A percentile compares a stretch with the other conserved stretches of the same genome.
Conservation (phyloP, 2,797 vertebrate genomes). For the Mallotus villosus region DNA sequence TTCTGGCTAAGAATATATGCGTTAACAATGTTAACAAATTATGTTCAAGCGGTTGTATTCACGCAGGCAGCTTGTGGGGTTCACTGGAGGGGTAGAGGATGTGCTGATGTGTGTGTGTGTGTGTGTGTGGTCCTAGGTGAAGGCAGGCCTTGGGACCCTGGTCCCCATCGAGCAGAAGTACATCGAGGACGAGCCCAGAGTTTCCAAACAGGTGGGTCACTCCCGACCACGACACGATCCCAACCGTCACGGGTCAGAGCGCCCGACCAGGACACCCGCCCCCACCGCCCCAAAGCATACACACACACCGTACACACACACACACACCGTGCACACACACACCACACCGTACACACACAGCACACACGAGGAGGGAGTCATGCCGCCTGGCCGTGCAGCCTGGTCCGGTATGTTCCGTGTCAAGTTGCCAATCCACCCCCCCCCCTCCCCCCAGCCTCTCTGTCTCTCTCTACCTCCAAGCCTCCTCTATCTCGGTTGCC, state of each 20-base stretch:
- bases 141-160: conserved; percentile 93
- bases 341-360: neutral
- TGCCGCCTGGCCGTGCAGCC: too few species aligned
- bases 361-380: too few species aligned
- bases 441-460: conserved; percentile 18
- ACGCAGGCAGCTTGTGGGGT: too few species aligned
- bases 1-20: neutral
- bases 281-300: neutral
- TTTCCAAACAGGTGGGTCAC: conserved; percentile 98
- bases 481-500: conserved; percentile 33
- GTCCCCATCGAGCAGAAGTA: conserved; percentile 97
- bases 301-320: too few species aligned
- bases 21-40: neutral
- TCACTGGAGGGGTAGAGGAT: neutral
- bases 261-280: too few species aligned
- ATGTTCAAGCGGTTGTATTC: too few species aligned
- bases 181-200: conserved; percentile 94
- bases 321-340: too few species aligned
- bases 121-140: conserved; percentile 79
- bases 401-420: too few species aligned
- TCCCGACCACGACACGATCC: conserved; percentile 1
- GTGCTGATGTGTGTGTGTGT: conserved; percentile 2
- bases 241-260: too few species aligned
- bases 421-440: too few species aligned
- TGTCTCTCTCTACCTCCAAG: conserved; percentile 12